phyloP scores from a whole-genome alignment of 2,888 invertebrate genomes.

The Synanthedon myopaeformis region DNA sequence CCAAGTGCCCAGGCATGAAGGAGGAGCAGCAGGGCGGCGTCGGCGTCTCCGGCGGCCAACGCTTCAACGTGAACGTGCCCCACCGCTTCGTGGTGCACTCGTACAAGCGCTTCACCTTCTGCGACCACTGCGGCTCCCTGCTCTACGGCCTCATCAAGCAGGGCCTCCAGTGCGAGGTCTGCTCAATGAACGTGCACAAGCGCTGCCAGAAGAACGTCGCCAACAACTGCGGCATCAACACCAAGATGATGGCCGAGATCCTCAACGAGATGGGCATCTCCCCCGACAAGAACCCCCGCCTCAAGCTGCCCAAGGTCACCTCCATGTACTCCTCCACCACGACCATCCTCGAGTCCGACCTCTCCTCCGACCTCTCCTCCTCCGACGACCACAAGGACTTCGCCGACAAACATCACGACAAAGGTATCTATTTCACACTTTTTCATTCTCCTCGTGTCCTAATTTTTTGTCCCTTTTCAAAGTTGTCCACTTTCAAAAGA shows the following conservation, averaged over 20 bases:
- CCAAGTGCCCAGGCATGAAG: constrained; percentile 98
- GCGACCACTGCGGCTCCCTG: constrained; percentile 99
- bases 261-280: constrained; percentile 92
- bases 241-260: constrained; percentile 95
- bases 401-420: constrained; percentile 40
- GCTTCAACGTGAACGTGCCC: constrained; percentile 98
- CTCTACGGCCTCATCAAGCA: constrained; percentile 96
- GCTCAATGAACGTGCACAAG: constrained; percentile 98
- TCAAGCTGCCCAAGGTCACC: constrained; percentile 72
- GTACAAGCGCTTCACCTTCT: constrained; percentile 98
- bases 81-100: constrained; percentile 96
- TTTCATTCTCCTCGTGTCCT: constrained; percentile 2
- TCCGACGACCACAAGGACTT: constrained; percentile 40
- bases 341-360: constrained; percentile 50
- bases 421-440: constrained; percentile 24
- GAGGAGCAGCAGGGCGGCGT: constrained; percentile 73
- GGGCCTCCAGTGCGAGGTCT: constrained; percentile 96
- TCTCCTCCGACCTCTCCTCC: constrained; percentile 55
- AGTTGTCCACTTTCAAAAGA: too few species aligned
- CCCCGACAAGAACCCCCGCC: constrained; percentile 82
- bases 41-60: constrained; percentile 73
- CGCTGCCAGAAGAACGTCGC: constrained; percentile 99
- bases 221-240: constrained; percentile 99
- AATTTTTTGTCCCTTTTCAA: too few species aligned
- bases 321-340: constrained; percentile 19